Base-by-base conservation (phyloP, 64 coral and sea anemone species). In the Acropora tenuis region DNA sequence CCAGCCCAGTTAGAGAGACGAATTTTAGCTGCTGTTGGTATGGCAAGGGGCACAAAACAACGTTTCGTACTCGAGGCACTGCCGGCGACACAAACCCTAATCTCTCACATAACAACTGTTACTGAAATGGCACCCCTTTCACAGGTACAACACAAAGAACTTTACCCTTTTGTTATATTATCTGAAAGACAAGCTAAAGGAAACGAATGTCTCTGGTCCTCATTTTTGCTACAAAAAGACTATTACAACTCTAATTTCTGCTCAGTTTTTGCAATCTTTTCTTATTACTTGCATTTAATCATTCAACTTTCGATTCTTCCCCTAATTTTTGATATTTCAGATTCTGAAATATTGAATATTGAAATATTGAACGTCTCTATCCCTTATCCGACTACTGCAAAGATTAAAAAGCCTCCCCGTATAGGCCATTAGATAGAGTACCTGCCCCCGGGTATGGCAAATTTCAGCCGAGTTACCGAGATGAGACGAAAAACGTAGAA, bases 231-330 rank as follows among this genome's bases (percentile, higher is more conserved):
- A 53, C 50, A 53, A 8, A 53, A 53, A 53, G 8, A 53, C 50
- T 53, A 4, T 53, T 8, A 53, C 50, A 53, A 53, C 50, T 53
- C 50, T 53, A 53, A 53, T 53, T 53, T 53, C 50, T 53, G 50
- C 50, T 8, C 30, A 73, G 71, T 73, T 73, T 73, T 73, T 73
- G 41, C 71, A 30, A 73, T 73, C 71, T 73, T 73, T 20, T 73
- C 71, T 20, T 73, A 73, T 73, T 73, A 73, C 71, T 73, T 73
- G n/a, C n/a, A 73, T 41, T 73, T 73, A 73, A 73, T 73, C 41
- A 3, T 73, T 73, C 71, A 73, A 73, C 71, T 20, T 73, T 73
- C 71, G 71, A 73, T 73, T 73, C 71, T 41, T n/a, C 5, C 4
- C 10, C 17, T 73, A 30, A 16, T 73, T 73, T 73, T 73, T 40